phyloP scores from a whole-genome alignment of 2,113 vertebrate species.

The Anseranas semipalmata region DNA sequence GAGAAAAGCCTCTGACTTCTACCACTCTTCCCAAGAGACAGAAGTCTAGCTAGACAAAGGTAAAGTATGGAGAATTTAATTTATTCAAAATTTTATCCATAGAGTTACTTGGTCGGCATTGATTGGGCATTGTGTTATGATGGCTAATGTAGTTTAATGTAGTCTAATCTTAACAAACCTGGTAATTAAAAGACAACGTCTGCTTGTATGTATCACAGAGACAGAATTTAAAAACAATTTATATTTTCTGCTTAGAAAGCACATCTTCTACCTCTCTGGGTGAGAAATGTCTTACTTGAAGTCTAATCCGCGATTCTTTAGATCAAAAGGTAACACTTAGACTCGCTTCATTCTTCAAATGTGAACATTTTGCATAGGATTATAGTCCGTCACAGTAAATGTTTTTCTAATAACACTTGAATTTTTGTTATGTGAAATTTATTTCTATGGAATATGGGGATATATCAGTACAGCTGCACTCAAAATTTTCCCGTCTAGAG shows the following conservation, averaged over 20 bases:
- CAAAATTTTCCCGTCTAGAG: background rate
- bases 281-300: background rate
- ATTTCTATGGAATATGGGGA: background rate
- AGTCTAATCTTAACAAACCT: background rate
- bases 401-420: background rate
- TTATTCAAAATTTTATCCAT: background rate
- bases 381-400: background rate
- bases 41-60: background rate
- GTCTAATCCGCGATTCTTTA: background rate
- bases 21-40: background rate
- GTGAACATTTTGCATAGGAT: background rate
- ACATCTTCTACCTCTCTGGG: background rate
- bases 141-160: background rate
- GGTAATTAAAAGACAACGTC: background rate
- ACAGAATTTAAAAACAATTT: background rate
- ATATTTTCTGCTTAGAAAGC: background rate
- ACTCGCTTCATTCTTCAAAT: background rate
- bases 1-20: background rate
- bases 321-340: background rate
- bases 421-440: background rate
- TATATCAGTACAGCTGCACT: background rate
- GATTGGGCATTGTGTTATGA: background rate
- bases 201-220: background rate
- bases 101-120: background rate
- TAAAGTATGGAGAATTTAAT: background rate